These are phyloP conservation scores for Belgica antarctica DNA, from an alignment of 2,888 invertebrate genomes.

Conservation along the genomic window DNA sequence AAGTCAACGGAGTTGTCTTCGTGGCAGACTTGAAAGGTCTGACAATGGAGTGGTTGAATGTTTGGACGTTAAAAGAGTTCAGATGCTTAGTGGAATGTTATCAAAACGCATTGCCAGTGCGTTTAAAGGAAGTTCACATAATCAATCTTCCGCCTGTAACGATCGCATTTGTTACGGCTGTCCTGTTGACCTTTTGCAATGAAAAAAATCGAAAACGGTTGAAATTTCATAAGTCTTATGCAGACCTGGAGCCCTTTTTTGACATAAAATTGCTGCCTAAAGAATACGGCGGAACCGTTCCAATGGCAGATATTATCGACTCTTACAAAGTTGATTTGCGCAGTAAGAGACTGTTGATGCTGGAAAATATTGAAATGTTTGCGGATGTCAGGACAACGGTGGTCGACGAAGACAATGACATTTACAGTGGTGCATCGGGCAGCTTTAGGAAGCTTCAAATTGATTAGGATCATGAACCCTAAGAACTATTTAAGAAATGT, in stretches of 20 bases:
- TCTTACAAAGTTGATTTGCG: slow-evolving; percentile 66
- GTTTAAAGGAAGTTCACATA: slow-evolving; percentile 85
- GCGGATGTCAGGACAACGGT: no score
- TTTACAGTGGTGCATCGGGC: no score
- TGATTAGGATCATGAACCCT: no score
- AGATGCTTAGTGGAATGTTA: slow-evolving; percentile 74
- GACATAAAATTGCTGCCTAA: slow-evolving; percentile 75
- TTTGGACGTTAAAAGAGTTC: slow-evolving; percentile 79
- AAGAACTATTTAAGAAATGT: no score
- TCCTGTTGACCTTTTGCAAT: slow-evolving; percentile 75
- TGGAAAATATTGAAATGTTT: no score
- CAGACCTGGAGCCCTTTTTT: slow-evolving; percentile 69
- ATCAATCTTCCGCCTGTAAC: slow-evolving; percentile 80
- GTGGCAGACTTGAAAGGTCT: slow-evolving; percentile 79
- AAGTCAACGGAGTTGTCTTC: slow-evolving; percentile 80
- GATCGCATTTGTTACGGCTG: slow-evolving; percentile 75
- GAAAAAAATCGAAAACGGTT: slow-evolving; percentile 81
- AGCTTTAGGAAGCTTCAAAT: no score
- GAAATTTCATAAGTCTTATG: slow-evolving; percentile 72
- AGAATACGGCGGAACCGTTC: slow-evolving; percentile 84
- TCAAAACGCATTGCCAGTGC: slow-evolving; percentile 84
- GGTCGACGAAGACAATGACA: no score
- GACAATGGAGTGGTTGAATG: slow-evolving; percentile 77
- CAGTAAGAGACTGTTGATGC: no score
- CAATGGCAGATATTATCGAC: slow-evolving; percentile 77